These are phyloP conservation scores for Chiloscyllium punctatum DNA, from an alignment of 2,797 vertebrate genomes.

Conservation along the genomic window DNA sequence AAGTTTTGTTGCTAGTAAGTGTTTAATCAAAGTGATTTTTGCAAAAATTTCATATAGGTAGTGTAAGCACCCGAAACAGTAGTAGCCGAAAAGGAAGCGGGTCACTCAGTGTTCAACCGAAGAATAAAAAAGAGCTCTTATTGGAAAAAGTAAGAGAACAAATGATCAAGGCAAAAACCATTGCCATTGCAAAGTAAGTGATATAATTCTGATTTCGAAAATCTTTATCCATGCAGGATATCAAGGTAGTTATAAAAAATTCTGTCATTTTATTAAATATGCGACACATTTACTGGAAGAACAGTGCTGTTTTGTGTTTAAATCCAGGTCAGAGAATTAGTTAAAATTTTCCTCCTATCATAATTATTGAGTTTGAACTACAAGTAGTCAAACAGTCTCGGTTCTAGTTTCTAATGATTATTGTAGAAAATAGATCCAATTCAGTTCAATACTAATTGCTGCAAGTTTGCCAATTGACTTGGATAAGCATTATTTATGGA, in stretches of 20 bases:
- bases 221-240: neutral
- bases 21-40: slow-evolving; percentile 25
- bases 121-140: slow-evolving; percentile 80
- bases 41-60: slow-evolving; percentile 60
- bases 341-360: neutral
- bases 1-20: neutral
- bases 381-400: neutral
- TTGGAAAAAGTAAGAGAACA: slow-evolving; percentile 85
- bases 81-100: slow-evolving; percentile 76
- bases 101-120: slow-evolving; percentile 71
- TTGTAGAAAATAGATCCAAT: neutral
- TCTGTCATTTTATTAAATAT: neutral
- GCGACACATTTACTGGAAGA: neutral
- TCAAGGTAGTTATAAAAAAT: neutral
- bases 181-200: slow-evolving; percentile 76
- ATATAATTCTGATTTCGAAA: slow-evolving; percentile 39
- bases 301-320: neutral
- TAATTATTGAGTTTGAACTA: neutral
- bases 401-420: neutral
- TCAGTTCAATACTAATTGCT: neutral
- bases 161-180: slow-evolving; percentile 78
- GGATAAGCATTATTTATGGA: neutral
- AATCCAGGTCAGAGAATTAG: neutral
- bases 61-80: slow-evolving; percentile 79
- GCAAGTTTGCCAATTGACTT: neutral